Conservation (phyloP, 2,888 invertebrate species). For the Drosophila suboccidentalis region DNA sequence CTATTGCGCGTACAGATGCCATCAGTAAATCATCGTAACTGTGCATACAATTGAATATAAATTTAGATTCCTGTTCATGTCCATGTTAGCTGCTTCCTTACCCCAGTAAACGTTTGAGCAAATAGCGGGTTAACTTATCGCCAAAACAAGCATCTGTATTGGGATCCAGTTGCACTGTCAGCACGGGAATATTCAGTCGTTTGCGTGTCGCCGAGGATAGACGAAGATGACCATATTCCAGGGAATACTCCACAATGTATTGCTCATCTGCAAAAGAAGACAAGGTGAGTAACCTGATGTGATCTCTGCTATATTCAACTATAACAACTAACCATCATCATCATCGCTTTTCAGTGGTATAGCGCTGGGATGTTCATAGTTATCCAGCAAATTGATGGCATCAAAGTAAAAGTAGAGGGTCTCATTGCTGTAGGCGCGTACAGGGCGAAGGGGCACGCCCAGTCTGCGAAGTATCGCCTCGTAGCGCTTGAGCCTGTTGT, state of each 20-base stretch:
- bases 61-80: background rate
- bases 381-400: conserved; percentile 65
- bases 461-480: conserved; percentile 62
- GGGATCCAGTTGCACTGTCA: conserved; percentile 95
- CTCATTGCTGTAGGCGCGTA: conserved; percentile 75
- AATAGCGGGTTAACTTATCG: conserved; percentile 94
- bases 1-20: conserved; percentile 97
- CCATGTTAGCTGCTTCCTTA: conserved; percentile 36
- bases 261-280: conserved; percentile 89
- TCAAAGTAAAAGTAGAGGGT: conserved; percentile 78
- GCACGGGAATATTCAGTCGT: conserved; percentile 95
- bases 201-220: conserved; percentile 94
- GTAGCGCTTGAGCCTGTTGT: conserved; percentile 72
- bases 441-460: conserved; percentile 73
- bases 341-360: conserved; percentile 61
- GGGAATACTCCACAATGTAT: conserved; percentile 98
- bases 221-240: conserved; percentile 98
- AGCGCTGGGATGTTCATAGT: conserved; percentile 66
- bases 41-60: conserved; percentile 3
- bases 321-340: conserved; percentile 58
- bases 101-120: conserved; percentile 97
- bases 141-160: conserved; percentile 96
- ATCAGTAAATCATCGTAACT: conserved; percentile 97
- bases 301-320: background rate
- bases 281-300: background rate